Evolutionary conservation across 2,113 vertebrate species (phyloP), one percentile per base, ranked within the genome.

Genomic region (Cyprinus carpio): DNA sequence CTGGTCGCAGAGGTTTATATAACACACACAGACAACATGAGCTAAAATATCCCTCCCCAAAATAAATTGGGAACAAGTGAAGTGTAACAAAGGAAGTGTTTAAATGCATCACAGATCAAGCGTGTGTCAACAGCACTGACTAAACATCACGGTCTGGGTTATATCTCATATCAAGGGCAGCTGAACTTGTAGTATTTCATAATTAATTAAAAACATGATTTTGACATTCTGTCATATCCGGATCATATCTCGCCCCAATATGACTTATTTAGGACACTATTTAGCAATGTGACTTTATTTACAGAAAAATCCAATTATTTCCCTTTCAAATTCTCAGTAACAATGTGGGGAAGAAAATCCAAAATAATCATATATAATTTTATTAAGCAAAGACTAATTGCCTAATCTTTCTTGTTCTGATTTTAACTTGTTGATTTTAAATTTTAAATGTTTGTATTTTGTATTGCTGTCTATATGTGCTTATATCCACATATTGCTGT

Each of bases 31-130:
- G 29, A 75, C 20, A 27, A 80, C 34, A 80, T 67, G 58, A 81
- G 60, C 79, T 31, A 18, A 81, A 67, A 67, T 23, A 67, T 65
- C 60, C 25, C 37, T 81, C 62, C 62, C 40, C 16, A 56, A 71
- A 58, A 71, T 49, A 82, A 71, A 71, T 25, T 6, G 62, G 58
- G 79, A 67, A 64, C 77, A 64, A 80, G 4, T 37, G 23, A 80
- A 80, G 58, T 62, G 31, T 40, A 79, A 37, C 78, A 80, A 64
- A 79, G 37, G 11, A 79, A 25, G 34, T n/a, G 25, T 84, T 34
- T 74, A 71, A 69, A 54, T 16, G 29, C 31, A 83, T 58, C 12
- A 25, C 51, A 40, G 54, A 37, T 25, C 49, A 83, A 23, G 25
- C 31, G 20, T 27, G 54, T 54, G 29, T 72, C 69, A 72, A 72